These are phyloP conservation scores for Agriotes lineatus DNA, from an alignment of 2,888 invertebrate genomes.

Conservation along the genomic window DNA sequence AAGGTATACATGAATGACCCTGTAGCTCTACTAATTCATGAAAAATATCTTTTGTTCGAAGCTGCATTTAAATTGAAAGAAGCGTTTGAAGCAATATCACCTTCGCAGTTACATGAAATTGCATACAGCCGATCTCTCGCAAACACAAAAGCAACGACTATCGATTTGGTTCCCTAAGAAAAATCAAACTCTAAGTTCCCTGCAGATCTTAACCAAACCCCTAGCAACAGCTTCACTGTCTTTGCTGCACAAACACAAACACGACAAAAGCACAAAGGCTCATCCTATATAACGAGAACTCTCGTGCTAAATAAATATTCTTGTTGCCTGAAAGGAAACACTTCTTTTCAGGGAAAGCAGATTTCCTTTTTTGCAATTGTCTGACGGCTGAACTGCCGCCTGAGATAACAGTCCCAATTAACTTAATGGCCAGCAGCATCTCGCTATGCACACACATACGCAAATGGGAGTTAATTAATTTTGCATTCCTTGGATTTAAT, in stretches of 20 bases:
- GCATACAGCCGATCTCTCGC: too few species aligned
- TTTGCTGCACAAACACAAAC: slow-evolving; percentile 29
- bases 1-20: too few species aligned
- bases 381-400: not conserved
- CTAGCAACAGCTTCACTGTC: slow-evolving; percentile 32
- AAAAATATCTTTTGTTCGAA: too few species aligned
- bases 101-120: too few species aligned
- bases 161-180: slow-evolving; percentile 1
- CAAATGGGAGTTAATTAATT: too few species aligned
- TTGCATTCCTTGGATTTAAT: too few species aligned
- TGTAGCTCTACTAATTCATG: too few species aligned
- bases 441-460: too few species aligned
- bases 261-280: slow-evolving; percentile 42
- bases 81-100: too few species aligned
- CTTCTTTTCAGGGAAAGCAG: slow-evolving; percentile 26
- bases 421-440: too few species aligned
- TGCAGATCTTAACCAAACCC: slow-evolving; percentile 24
- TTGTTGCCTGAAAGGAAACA: slow-evolving; percentile 30
- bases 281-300: slow-evolving; percentile 39
- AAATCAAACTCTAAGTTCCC: slow-evolving; percentile 25
- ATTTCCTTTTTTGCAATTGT: not conserved
- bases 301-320: slow-evolving; percentile 40
- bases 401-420: not conserved
- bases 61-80: too few species aligned
- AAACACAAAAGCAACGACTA: not conserved